phyloP scores from a whole-genome alignment of 2,113 vertebrate species.

The Danionella cerebrum region DNA sequence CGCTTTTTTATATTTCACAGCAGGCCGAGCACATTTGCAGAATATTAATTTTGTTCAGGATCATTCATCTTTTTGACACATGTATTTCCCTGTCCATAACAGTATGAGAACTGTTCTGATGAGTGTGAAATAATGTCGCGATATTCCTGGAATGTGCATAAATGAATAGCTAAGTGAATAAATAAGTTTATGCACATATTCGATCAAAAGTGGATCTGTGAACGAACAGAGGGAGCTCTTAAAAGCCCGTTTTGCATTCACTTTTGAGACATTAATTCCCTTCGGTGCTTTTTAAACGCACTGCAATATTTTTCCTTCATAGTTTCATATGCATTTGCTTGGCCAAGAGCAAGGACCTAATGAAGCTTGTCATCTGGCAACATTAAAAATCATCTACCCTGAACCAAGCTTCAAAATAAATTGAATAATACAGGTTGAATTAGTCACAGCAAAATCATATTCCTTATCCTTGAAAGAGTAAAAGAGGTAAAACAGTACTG shows the following conservation, averaged over 20 bases:
- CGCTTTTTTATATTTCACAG: not conserved
- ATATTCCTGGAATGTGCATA: not conserved
- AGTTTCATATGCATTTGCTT: not conserved
- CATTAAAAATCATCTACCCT: constrained; percentile 20
- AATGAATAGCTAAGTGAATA: constrained; percentile 11
- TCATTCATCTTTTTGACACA: not conserved
- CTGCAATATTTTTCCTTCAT: not conserved
- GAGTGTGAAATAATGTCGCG: not conserved
- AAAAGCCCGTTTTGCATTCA: constrained; percentile 19
- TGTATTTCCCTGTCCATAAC: not conserved
- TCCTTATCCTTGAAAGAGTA: no score
- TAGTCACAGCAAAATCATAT: no score
- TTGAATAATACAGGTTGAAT: not conserved
- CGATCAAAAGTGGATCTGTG: constrained; percentile 5
- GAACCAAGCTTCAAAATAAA: not conserved
- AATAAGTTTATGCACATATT: constrained; percentile 2
- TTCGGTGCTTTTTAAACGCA: constrained; percentile 6
- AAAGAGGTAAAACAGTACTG: no score
- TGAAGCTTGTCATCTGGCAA: constrained; percentile 23
- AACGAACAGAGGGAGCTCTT: constrained; percentile 10
- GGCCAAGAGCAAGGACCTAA: not conserved
- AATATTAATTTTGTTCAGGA: not conserved
- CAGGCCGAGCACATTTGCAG: not conserved
- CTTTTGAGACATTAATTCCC: constrained; percentile 13
- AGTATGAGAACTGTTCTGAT: not conserved